Base-by-base conservation (phyloP, 2,113 vertebrate genomes). In the Aldabrachelys gigantea region DNA sequence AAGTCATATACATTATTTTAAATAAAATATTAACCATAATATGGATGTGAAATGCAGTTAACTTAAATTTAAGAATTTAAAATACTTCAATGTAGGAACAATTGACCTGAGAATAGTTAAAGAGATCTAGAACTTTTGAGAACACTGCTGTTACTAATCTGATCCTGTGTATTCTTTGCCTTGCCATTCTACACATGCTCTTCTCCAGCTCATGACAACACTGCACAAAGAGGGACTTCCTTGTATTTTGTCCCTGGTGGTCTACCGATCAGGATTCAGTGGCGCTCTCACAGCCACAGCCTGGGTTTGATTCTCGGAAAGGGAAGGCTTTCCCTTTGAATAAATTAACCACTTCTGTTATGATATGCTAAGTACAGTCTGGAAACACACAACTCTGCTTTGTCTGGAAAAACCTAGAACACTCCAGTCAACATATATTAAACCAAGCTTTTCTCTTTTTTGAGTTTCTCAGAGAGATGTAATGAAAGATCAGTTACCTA, bases 341-440 rank as follows among this genome's bases (percentile, higher is more conserved):
- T 50, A 6, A 35, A 69, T 11, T 53, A 93, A 75, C 52, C 90
- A 94, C 62, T 94, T 89, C 82, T 91, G 78, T 75, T 92, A 65
- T 57, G 75, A 84, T 80, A 94, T 52, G 84, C 89, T 41, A 91
- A 80, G 92, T 83, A 57, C 56, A 91, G 8, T 27, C 44, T 90
- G 80, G 84, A 96, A 94, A 94, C 62, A 82, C 85, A 84, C 31
- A 81, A 81, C n/a, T 47, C 38, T 21, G 69, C 84, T 90, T 95
- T 92, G 78, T 76, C 72, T 25, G 72, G 93, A 82, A 38, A 44
- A 92, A 49, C 8, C 59, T 5, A 76, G 21, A 76, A 11, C 38
- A 13, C 69, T 41, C 69, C 5, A 38, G 62, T 72, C 3, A 38
- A 19, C 8, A n/a, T 72, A 35, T 38, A 22, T 72, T 69, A n/a